Base-by-base conservation (phyloP, 2,888 invertebrate species). In the Sipunculus nudus region DNA sequence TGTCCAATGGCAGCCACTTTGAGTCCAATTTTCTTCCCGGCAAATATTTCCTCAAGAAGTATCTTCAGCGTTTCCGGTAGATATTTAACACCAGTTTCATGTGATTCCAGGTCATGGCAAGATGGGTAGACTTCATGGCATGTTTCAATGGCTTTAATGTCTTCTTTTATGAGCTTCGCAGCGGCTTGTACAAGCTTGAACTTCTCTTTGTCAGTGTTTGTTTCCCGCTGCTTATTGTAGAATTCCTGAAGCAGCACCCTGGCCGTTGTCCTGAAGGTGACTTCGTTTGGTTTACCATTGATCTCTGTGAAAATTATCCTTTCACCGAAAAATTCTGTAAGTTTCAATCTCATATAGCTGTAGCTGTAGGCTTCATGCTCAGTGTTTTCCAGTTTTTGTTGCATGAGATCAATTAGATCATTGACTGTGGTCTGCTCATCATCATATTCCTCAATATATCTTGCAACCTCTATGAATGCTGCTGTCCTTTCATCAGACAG, bases 1-100 rank as follows among this genome's bases (percentile, higher is more conserved):
- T 72, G 70, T n/a, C 71, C 68, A 28, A 71, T 66, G 28, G 68
- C 58, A 25, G 63, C 56, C 2, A 60, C 19, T 53, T 68, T 70
- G 3, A 29, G 13, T 19, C 21, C 31, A 32, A 26, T 23, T 2
- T 56, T 29, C 31, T 49, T 49, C 2, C 38, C 53, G 13, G 25
- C 29, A 54, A 65, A 46, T 6, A 67, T 21, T 31, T 13, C 39
- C 3, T 40, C 32, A 25, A 68, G 32, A 10, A 71, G 49, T 3
- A 50, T 2, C 39, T 39, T 32, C n/a, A 71, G 59, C 21, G 57
- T 39, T 10, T 46, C 52, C n/a, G 65, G 64, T 16, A 64, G 3
- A 32, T 48, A 65, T 8, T 38, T 10, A 4, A 25, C 2, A 31
- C 32, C 47, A 39, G 50, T 19, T 23, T 60, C 28, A 16, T 39